Percentiles rank a stretch among this genome's conserved stretches.
phyloP scores from a whole-genome alignment of 2,888 invertebrate genomes.

The Tipula vernalis region DNA sequence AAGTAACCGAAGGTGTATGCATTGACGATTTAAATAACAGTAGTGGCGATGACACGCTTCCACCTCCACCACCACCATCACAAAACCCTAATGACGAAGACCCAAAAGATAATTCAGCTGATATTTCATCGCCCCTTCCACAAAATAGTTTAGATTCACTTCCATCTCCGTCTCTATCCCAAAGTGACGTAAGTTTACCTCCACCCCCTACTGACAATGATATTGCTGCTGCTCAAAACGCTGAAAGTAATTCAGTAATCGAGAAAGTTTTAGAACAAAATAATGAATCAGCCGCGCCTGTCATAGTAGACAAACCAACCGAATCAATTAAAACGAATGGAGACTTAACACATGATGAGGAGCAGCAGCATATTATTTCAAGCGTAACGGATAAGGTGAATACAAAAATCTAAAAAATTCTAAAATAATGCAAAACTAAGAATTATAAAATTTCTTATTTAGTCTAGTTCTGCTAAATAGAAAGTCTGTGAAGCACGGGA shows the following conservation, averaged over 20 bases:
- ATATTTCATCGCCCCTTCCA: conserved; percentile 14
- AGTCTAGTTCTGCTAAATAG: background rate
- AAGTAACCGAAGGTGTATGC: background rate
- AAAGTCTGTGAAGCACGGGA: background rate
- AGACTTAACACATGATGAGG: conserved; percentile 7
- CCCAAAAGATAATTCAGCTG: conserved; percentile 10
- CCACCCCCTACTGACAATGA: conserved; percentile 8
- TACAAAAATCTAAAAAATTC: background rate
- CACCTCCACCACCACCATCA: conserved; percentile 9
- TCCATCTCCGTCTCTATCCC: conserved; percentile 14
- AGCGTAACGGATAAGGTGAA: conserved; percentile 7
- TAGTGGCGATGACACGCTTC: conserved; percentile 6
- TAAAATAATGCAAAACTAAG: background rate
- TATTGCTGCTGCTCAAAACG: background rate
- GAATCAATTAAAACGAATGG: background rate
- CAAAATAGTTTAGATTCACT: conserved; percentile 15
- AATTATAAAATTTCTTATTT: background rate
- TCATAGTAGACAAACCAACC: background rate
- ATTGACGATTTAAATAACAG: conserved; percentile 9
- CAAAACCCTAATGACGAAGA: background rate
- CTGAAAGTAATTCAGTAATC: background rate
- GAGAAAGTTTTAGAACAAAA: background rate
- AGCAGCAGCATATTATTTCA: conserved; percentile 1
- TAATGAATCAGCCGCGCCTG: background rate
- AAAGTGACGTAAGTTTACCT: conserved; percentile 8